A percentile compares a stretch with the other conserved stretches of the same genome.
These are phyloP conservation scores for Melitaea cinxia DNA, from an alignment of 1,140 invertebrate species.

Conservation along the genomic window DNA sequence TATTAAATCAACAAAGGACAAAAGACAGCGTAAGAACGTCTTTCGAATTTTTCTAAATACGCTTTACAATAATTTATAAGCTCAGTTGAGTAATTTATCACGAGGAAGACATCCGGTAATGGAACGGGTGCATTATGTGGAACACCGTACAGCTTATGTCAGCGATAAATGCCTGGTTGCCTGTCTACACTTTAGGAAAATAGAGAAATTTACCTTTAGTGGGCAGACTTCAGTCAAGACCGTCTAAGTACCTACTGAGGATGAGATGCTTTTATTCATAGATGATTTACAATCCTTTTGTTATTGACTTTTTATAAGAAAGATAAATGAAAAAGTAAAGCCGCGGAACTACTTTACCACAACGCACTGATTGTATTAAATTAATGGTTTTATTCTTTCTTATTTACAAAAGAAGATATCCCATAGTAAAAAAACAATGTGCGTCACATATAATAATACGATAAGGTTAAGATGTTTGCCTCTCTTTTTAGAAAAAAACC, in stretches of 20 bases:
- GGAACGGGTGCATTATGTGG: conserved; percentile 37
- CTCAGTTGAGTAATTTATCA: conserved; percentile 40
- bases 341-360: too few species aligned
- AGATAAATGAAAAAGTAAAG: too few species aligned
- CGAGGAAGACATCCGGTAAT: conserved; percentile 43
- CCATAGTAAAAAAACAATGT: too few species aligned
- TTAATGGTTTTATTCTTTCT: too few species aligned
- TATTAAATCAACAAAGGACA: conserved; percentile 15
- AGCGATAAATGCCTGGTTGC: conserved; percentile 37
- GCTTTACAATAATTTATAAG: conserved; percentile 42
- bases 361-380: too few species aligned
- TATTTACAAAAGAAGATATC: too few species aligned
- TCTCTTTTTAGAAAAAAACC: too few species aligned
- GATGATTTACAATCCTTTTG: background rate
- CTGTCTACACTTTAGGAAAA: conserved; percentile 22
- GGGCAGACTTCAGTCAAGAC: conserved; percentile 4
- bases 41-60: conserved; percentile 40
- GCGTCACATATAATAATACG: too few species aligned
- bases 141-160: conserved; percentile 37
- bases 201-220: conserved; percentile 9
- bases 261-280: background rate
- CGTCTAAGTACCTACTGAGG: background rate
- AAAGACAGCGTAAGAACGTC: conserved; percentile 7
- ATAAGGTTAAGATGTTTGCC: too few species aligned
- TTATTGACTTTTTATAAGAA: background rate